phyloP scores from a whole-genome alignment of 2,888 invertebrate species.

The Hydropsyche betteni region DNA sequence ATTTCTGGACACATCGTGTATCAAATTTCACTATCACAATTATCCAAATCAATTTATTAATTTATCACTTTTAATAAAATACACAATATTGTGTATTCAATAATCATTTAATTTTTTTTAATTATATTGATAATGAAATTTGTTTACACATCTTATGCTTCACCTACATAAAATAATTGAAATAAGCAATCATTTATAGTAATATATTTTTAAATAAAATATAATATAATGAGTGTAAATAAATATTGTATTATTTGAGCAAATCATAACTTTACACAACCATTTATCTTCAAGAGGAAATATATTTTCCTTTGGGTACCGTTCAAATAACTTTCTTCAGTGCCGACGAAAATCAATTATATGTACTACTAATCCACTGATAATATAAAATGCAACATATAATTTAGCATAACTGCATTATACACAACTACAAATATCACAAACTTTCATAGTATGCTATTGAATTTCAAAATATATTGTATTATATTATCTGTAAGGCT shows the following conservation, averaged over 20 bases:
- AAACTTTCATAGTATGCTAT: constrained; percentile 6
- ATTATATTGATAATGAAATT: too few species aligned
- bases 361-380: background rate
- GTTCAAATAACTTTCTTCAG: background rate
- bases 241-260: constrained; percentile 17
- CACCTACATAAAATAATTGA: too few species aligned
- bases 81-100: too few species aligned
- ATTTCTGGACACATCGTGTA: too few species aligned
- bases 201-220: constrained; percentile 4
- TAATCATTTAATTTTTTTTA: too few species aligned
- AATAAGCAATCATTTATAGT: background rate
- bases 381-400: background rate
- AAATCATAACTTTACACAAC: constrained; percentile 30
- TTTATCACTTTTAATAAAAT: too few species aligned
- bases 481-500: too few species aligned
- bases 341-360: background rate
- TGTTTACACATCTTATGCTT: too few species aligned
- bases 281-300: constrained; percentile 8
- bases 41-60: too few species aligned
- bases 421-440: constrained; percentile 30
- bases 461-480: too few species aligned
- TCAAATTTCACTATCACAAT: too few species aligned
- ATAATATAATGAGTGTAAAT: background rate
- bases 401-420: background rate
- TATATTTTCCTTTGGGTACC: background rate